phyloP scores from a whole-genome alignment of 2,888 invertebrate genomes.

The Amphipyra tragopoginis region DNA sequence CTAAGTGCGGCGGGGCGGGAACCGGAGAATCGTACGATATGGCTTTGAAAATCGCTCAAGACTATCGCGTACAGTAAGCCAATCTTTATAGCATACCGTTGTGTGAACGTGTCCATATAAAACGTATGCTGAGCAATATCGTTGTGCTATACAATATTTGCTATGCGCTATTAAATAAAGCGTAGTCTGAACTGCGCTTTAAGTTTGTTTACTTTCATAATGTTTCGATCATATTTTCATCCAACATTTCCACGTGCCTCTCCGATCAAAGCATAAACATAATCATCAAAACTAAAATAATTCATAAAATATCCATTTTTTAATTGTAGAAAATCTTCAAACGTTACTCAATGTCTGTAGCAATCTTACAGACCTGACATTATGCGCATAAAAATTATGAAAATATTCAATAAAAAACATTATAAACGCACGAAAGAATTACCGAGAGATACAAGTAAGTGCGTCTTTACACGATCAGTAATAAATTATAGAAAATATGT shows the following conservation, averaged over 20 bases:
- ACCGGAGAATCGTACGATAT: too few species aligned
- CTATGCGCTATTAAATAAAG: too few species aligned
- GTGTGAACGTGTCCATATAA: too few species aligned
- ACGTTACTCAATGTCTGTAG: slow-evolving; percentile 49
- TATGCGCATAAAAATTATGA: slow-evolving; percentile 42
- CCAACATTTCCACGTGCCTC: slow-evolving; percentile 6
- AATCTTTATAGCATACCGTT: too few species aligned
- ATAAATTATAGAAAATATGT: slow-evolving; percentile 57
- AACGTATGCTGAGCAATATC: too few species aligned
- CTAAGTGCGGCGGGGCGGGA: too few species aligned
- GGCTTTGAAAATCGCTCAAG: too few species aligned
- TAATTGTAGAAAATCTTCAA: slow-evolving; percentile 40
- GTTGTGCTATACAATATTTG: too few species aligned
- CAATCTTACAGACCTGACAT: slow-evolving; percentile 34
- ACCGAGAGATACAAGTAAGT: slow-evolving; percentile 22
- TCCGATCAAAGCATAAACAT: slow-evolving; percentile 22
- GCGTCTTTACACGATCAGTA: slow-evolving; percentile 38
- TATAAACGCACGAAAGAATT: slow-evolving; percentile 29
- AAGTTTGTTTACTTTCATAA: background rate
- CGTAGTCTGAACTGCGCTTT: background rate
- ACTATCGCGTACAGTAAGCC: too few species aligned
- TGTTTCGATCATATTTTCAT: slow-evolving; percentile 5
- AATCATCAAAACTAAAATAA: slow-evolving; percentile 26
- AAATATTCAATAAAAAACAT: slow-evolving; percentile 53
- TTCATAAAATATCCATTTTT: slow-evolving; percentile 22